Base-by-base conservation (phyloP, 2,888 invertebrate species). In the Psylliodes chrysocephalus region DNA sequence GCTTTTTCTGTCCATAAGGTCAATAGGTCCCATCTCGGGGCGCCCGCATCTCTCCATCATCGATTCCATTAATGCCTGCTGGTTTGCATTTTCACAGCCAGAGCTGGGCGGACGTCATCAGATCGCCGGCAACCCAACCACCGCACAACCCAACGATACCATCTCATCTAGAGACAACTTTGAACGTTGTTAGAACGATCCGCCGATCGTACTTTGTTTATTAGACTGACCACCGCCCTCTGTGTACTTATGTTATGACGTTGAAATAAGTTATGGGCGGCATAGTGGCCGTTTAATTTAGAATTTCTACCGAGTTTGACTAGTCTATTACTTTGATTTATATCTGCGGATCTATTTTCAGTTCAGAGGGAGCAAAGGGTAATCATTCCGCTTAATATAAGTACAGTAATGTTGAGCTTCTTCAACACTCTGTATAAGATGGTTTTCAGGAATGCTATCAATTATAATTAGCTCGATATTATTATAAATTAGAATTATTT, bases 31-130 rank as follows among this genome's bases (percentile, higher is more conserved):
- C 64, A n/a, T 64, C 66, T 63, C 54, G 62, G 62, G 66, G 66
- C 62, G 59, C 67, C 64, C 67, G 65, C 69, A 66, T 67, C 65
- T 59, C 63, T 60, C 53, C 60, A 64, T 66, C 64, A 59, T 67
- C 66, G 49, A 59, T 69, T 64, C 66, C 61, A 69, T 67, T 69
- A 66, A 60, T 66, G 65, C 66, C 69, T 66, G 69, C 65, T 67
- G 69, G 60, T 69, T 67, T 61, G 68, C 61, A 66, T 68, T 68
- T 68, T 66, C 68, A 62, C 61, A 60, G 63, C 63, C 18, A 42
- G 18, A 7, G 18, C 10, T 42, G 42, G 18, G 18, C 18, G 42
- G 38, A 35, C 18, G 54, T 46, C 55, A 14, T 18, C 51, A 42
- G 47, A 60, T 42, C 22, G 44, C 44, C 17, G 30, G 55, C 55